phyloP scores from a whole-genome alignment of 2,888 invertebrate genomes.

The Microplitis deprimator region DNA sequence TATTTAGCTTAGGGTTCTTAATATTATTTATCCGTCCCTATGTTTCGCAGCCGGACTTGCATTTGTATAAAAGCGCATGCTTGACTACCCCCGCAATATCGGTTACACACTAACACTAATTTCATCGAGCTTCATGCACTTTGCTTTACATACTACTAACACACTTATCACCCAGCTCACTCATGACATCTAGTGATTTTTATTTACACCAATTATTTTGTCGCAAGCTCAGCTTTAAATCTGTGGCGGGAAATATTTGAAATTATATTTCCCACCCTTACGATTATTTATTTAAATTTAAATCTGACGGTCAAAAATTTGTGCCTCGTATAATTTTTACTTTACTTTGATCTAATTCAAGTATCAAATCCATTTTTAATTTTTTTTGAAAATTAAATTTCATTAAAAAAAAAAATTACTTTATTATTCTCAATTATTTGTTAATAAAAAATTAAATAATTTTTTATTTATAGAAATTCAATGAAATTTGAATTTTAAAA shows the following conservation, averaged over 20 bases:
- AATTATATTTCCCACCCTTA: not conserved
- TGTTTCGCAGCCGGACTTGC: constrained; percentile 45
- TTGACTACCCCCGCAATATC: constrained; percentile 47
- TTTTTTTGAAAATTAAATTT: no score
- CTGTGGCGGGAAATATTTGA: constrained; percentile 41
- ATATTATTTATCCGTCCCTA: constrained; percentile 43
- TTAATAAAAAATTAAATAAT: no score
- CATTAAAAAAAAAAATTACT: no score
- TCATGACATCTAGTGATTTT: constrained; percentile 49
- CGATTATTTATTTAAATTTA: no score
- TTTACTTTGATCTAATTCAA: no score
- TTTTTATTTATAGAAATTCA: no score
- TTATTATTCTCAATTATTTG: no score
- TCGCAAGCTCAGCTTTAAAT: not conserved
- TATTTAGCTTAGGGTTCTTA: constrained; percentile 28
- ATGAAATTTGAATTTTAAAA: no score
- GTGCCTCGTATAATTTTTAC: no score
- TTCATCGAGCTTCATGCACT: constrained; percentile 33
- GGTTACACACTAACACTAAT: constrained; percentile 39
- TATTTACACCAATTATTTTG: constrained; percentile 15
- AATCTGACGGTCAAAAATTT: no score
- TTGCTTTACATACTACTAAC: constrained; percentile 36
- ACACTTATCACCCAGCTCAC: constrained; percentile 32
- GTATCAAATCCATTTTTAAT: no score
- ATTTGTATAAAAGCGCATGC: constrained; percentile 45